Percentiles rank a stretch among this genome's conserved stretches.
phyloP scores from a whole-genome alignment of 2,888 invertebrate species.

The Ligdia adustata region DNA sequence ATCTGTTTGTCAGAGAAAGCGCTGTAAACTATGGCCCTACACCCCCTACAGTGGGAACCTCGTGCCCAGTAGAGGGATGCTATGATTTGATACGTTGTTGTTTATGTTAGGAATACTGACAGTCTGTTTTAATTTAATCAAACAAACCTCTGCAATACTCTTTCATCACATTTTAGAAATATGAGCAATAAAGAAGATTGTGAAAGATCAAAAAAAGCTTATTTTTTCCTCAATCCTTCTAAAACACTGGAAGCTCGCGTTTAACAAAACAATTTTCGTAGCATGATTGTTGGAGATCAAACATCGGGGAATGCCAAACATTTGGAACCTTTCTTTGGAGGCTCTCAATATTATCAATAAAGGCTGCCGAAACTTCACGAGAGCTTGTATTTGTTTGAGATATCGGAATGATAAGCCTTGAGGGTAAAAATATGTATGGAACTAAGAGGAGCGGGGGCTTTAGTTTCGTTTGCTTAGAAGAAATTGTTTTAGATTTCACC shows the following conservation, averaged over 20 bases:
- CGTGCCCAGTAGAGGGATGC: no score
- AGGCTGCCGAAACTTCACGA: conserved; percentile 21
- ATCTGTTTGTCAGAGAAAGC: no score
- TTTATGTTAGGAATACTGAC: no score
- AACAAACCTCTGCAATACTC: no score
- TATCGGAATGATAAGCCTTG: conserved; percentile 22
- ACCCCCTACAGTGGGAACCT: no score
- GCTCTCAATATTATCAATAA: conserved; percentile 27
- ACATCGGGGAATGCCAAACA: conserved; percentile 10
- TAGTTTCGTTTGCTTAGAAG: no score
- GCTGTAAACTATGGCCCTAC: no score
- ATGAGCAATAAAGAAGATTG: background rate
- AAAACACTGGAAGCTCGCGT: conserved; percentile 1
- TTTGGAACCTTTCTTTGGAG: conserved; percentile 10
- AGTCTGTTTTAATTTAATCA: no score
- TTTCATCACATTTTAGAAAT: background rate
- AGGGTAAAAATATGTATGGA: no score
- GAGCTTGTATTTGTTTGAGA: conserved; percentile 12
- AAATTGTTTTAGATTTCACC: no score
- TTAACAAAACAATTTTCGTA: conserved; percentile 13
- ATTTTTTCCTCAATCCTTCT: conserved; percentile 1
- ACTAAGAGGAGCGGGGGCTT: no score
- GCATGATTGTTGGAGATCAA: conserved; percentile 19
- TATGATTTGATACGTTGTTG: no score
- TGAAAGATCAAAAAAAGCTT: conserved; percentile 6